Evolutionary conservation across 53 echinoderm and acorn worm genomes (phyloP), one percentile per base, ranked within the genome.

Genomic region (Luidia sarsii): DNA sequence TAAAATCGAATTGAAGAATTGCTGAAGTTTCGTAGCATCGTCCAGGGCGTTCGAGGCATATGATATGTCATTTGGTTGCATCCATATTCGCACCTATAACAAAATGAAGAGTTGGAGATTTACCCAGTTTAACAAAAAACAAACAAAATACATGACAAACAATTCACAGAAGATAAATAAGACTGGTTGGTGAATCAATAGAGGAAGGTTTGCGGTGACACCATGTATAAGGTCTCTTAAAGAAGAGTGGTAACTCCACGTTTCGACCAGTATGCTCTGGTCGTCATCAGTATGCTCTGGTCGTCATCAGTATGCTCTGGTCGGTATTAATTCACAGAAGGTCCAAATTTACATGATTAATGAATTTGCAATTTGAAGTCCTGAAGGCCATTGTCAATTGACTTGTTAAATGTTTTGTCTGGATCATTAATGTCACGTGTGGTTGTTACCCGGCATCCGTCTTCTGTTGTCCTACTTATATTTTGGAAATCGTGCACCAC

Each of bases 21-120:
- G 80, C 3, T 90, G 61, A 2, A 93, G 83, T 27, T 59, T 46
- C 15, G 66, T 48, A 29, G 80, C 85, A 43, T 66, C 55, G 4
- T 90, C 57, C 35, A 96, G 64, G 2, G 92, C 92, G 28, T 71
- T 88, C 1, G 35, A 37, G 37, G 85, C 71, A 9, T 77, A 50
- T 6, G 84, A 33, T 8, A 90, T 83, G 31, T 67, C 67, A 27
- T 93, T 77, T 18, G 82, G 80, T 41, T 86, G 75, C 25, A 82
- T 37, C 90, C 96, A 96, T 2, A 93, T 87, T n/a, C 92, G 83
- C 33, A 95, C 68, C 95, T 95, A 51, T 15, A 68, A 51, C 5
- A n/a, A n/a, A n/a, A n/a, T n/a, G n/a, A n/a, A n/a, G n/a, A n/a
- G n/a, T n/a, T n/a, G n/a, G n/a, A n/a, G n/a, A n/a, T n/a, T n/a